Conservation (phyloP, 2,113 vertebrate genomes). For the Nothoprocta pentlandii region DNA sequence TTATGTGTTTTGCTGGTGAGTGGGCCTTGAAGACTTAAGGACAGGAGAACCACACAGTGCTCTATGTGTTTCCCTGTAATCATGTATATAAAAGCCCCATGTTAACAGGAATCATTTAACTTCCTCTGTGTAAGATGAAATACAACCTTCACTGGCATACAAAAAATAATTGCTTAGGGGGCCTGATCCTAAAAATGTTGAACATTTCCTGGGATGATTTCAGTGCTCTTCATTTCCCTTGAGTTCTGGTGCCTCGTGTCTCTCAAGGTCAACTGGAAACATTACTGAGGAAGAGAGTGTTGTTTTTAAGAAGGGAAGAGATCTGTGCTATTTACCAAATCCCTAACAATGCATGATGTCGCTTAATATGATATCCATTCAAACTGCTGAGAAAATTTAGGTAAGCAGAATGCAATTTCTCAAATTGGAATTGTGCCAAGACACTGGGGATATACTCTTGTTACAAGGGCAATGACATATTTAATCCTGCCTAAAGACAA, state of each 20-base stretch:
- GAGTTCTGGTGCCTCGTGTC: neutral
- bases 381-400: slow-evolving; percentile 37
- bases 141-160: neutral
- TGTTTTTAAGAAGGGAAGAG: neutral
- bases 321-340: neutral
- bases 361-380: slow-evolving; percentile 10
- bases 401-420: slow-evolving; percentile 40
- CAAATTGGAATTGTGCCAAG: slow-evolving; percentile 42
- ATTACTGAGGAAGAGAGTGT: neutral
- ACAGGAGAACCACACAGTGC: neutral
- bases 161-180: neutral
- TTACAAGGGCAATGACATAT: slow-evolving; percentile 16
- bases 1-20: neutral
- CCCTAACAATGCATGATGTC: neutral
- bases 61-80: neutral
- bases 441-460: neutral
- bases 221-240: neutral
- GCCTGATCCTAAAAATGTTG: neutral
- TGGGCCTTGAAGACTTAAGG: neutral
- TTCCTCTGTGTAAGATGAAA: neutral
- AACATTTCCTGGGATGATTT: neutral
- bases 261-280: neutral
- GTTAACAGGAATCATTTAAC: neutral
- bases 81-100: neutral
- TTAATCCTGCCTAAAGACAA: slow-evolving; percentile 41